Evolutionary conservation across 2,888 invertebrate species (phyloP).

Genomic region (Pterostichus madidus): DNA sequence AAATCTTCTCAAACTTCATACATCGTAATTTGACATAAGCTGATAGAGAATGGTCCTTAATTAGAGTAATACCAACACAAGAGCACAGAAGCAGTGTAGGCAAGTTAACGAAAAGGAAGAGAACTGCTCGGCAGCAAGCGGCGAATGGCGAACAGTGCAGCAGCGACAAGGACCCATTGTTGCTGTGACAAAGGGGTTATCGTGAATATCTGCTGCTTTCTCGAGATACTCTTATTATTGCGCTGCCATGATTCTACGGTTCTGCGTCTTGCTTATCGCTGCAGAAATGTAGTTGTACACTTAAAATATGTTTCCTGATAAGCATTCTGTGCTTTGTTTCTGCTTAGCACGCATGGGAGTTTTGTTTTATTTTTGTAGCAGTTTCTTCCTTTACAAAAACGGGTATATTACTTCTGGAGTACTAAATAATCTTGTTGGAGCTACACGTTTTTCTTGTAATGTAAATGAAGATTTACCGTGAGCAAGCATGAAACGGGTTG

Average conservation of each 20-base stretch:
- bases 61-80: conserved; percentile 53
- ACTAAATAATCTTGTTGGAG: conserved; percentile 46
- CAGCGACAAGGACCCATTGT: conserved; percentile 53
- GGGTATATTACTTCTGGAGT: conserved; percentile 15
- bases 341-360: conserved; percentile 54
- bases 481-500: conserved; percentile 37
- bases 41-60: conserved; percentile 43
- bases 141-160: conserved; percentile 17
- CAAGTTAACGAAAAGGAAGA: conserved; percentile 26
- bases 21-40: not conserved
- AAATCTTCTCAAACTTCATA: not conserved
- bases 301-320: conserved; percentile 64
- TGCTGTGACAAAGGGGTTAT: conserved; percentile 55
- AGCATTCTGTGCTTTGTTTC: conserved; percentile 58
- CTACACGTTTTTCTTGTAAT: conserved; percentile 34
- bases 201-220: conserved; percentile 60
- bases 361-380: conserved; percentile 41
- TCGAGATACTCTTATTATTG: conserved; percentile 61
- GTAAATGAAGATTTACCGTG: conserved; percentile 51
- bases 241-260: conserved; percentile 52
- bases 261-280: conserved; percentile 45
- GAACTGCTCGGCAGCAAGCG: conserved; percentile 21
- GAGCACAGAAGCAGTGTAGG: conserved; percentile 14
- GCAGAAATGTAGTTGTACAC: conserved; percentile 51
- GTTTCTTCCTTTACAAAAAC: conserved; percentile 46